These are phyloP conservation scores for Danio aesculapii DNA, from an alignment of 2,797 vertebrate species.

Conservation along the genomic window DNA sequence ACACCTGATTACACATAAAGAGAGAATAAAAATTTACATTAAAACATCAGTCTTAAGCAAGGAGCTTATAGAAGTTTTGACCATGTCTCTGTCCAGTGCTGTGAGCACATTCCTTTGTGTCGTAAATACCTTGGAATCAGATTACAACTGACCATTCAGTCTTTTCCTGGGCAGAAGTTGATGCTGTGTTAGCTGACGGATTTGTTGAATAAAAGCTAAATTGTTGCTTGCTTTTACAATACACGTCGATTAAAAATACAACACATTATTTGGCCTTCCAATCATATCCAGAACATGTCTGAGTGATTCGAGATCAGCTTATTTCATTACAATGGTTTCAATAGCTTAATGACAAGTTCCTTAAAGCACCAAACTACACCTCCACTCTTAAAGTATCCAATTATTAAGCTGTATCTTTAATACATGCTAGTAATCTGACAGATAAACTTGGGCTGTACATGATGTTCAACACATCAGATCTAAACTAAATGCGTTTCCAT, in stretches of 20 bases:
- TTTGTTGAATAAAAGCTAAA: no score
- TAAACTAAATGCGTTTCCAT: constrained; percentile 26
- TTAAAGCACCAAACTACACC: constrained; percentile 24
- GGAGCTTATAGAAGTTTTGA: no score
- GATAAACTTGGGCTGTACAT: not conserved
- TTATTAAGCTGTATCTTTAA: constrained; percentile 2
- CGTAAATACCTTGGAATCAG: no score
- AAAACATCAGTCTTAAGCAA: no score
- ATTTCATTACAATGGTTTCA: constrained; percentile 45
- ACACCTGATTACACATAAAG: no score
- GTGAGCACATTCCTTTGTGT: no score
- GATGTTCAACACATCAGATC: constrained; percentile 7
- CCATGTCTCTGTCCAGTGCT: no score
- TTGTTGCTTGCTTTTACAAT: constrained; percentile 74
- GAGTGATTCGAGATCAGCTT: constrained; percentile 75
- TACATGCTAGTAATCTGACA: constrained; percentile 1
- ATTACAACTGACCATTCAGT: no score
- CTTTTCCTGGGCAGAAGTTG: no score
- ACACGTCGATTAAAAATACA: constrained; percentile 73
- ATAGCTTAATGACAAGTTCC: constrained; percentile 51
- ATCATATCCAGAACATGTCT: constrained; percentile 74
- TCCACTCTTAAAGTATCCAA: not conserved
- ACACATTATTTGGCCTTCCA: constrained; percentile 65
- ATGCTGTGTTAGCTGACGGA: no score
- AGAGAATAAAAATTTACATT: no score